Evolutionary conservation across 2,888 invertebrate genomes (phyloP).

Genomic region (Macrosoma leucophasiata): DNA sequence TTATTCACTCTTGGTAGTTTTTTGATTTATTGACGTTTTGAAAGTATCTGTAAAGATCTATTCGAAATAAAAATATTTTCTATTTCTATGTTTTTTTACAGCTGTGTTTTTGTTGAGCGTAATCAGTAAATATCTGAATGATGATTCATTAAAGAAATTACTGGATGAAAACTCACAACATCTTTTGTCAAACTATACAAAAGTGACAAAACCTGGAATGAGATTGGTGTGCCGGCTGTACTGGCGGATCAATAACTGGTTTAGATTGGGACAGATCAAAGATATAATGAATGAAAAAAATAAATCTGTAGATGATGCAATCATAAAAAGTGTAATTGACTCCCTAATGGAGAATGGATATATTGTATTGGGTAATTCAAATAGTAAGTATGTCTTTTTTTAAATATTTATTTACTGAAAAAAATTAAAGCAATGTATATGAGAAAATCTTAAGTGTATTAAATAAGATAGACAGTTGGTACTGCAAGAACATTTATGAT

Average conservation of each 20-base stretch:
- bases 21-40: too few relatives aligned
- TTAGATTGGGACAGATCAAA: conserved; percentile 33
- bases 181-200: conserved; percentile 35
- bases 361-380: conserved; percentile 25
- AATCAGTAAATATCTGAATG: conserved; percentile 42
- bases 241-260: conserved; percentile 57
- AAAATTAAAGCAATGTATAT: too few relatives aligned
- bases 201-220: conserved; percentile 40
- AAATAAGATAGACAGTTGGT: too few relatives aligned
- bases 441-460: too few relatives aligned
- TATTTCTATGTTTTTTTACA: conserved; percentile 30
- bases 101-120: conserved; percentile 48
- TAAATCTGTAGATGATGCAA: conserved; percentile 27
- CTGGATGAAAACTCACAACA: conserved; percentile 34
- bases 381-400: too few relatives aligned
- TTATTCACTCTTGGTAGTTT: too few relatives aligned
- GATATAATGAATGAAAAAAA: conserved; percentile 31
- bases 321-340: conserved; percentile 32
- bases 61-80: neutral
- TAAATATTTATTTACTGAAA: too few relatives aligned
- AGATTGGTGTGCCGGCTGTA: conserved; percentile 52
- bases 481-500: too few relatives aligned
- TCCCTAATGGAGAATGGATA: conserved; percentile 38
- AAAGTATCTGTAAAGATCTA: too few relatives aligned
- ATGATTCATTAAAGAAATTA: conserved; percentile 34